phyloP scores from a whole-genome alignment of 2,888 invertebrate species.

The Chirona hameri region DNA sequence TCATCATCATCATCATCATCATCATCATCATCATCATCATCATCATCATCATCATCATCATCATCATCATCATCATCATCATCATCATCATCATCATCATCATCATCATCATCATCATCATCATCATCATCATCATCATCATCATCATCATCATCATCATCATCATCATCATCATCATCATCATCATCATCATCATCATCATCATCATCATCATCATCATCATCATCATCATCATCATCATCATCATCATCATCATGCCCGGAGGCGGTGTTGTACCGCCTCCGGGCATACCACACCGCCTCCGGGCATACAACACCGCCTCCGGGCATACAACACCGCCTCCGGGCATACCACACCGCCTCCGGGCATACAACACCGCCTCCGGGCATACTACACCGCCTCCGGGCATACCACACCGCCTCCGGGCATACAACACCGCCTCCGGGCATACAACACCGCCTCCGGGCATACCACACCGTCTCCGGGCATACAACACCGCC shows the following conservation, averaged over 20 bases:
- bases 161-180: constrained; percentile 7
- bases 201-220: constrained; percentile 22
- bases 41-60: constrained; percentile 7
- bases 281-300: too few relatives aligned
- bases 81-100: constrained; percentile 22
- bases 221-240: not conserved
- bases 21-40: not conserved
- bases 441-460: too few relatives aligned
- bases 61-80: constrained; percentile 22
- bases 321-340: too few relatives aligned
- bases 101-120: not conserved
- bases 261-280: too few relatives aligned
- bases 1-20: not conserved
- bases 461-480: too few relatives aligned
- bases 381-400: too few relatives aligned
- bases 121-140: constrained; percentile 4
- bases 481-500: too few relatives aligned
- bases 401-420: too few relatives aligned
- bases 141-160: not conserved
- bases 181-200: constrained; percentile 22
- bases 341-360: too few relatives aligned
- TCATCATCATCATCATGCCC: not conserved
- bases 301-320: too few relatives aligned
- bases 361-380: too few relatives aligned
- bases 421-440: too few relatives aligned